Evolutionary conservation across 2,113 vertebrate species (phyloP), one percentile per base, ranked within the genome.

Genomic region (Erythrolamprus reginae): DNA sequence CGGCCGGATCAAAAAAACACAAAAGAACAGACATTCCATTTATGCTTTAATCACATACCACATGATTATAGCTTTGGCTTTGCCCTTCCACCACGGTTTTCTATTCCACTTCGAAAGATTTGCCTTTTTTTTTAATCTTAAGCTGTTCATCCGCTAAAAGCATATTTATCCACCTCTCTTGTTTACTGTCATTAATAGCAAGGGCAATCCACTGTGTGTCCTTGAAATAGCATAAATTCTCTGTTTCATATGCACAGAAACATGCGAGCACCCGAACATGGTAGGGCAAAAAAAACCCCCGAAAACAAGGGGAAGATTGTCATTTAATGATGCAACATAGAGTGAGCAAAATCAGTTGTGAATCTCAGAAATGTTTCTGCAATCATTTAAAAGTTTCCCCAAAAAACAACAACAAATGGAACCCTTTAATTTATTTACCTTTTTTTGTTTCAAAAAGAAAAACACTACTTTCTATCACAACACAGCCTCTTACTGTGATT

Each of bases 121-220:
- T 28, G 47, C 53, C 89, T 92, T 90, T 48, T 90, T 48, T 92
- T 95, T 84, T 97, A 96, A 98, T 97, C 96, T 97, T 98, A 98
- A 95, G 96, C 96, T 97, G 96, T 96, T 98, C 98, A 98, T 98
- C 97, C 97, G 96, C 97, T 98, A 98, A 98, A 98, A 98, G 98
- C 96, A 95, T 97, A 97, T 98, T 97, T 98, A 97, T 98, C 96
- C 96, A 96, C 95, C 93, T 92, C 88, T 94, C 93, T 96, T 97
- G 94, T 97, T 97, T 97, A 97, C 97, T 96, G 95, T 95, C 97
- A 97, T 97, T 98, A 98, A 97, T 97, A 98, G 97, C 96, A 97
- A 98, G 98, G 98, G 97, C 97, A 97, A 98, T 97, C 97, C 95
- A 95, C 96, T 96, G 95, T 96, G 95, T 97, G 98, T 98, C 98